Conservation (phyloP, 2,797 vertebrate species). For the Propithecus perrieri region DNA sequence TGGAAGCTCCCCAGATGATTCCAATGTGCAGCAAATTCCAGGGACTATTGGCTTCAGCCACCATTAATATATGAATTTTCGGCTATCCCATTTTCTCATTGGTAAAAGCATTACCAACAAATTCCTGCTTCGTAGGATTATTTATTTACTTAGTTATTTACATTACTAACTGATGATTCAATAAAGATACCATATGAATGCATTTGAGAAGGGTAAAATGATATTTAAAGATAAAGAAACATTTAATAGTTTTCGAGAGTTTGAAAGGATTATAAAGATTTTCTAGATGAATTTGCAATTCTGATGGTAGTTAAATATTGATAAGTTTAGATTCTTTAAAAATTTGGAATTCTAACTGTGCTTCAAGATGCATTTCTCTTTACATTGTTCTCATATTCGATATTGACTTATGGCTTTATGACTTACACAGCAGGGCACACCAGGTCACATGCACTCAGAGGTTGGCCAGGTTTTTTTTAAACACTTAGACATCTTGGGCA, state of each 20-base stretch:
- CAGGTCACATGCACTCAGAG: not conserved
- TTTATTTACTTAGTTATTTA: no score
- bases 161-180: not conserved
- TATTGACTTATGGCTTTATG: not conserved
- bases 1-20: not conserved
- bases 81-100: not conserved
- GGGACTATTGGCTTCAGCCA: not conserved
- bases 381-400: not conserved
- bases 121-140: not conserved
- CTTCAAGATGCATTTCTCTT: not conserved
- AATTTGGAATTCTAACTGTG: not conserved
- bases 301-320: not conserved
- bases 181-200: not conserved
- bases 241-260: not conserved
- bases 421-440: fast-evolving
- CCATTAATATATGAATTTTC: not conserved
- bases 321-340: not conserved
- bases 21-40: not conserved
- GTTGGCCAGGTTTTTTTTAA: not conserved
- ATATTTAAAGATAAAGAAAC: not conserved
- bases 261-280: not conserved
- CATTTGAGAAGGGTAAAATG: not conserved
- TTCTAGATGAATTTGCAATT: not conserved
- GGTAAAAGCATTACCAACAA: not conserved
- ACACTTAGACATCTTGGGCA: not conserved